Evolutionary conservation across 2,797 vertebrate genomes (phyloP).

Genomic region (Falco novaeseelandiae): DNA sequence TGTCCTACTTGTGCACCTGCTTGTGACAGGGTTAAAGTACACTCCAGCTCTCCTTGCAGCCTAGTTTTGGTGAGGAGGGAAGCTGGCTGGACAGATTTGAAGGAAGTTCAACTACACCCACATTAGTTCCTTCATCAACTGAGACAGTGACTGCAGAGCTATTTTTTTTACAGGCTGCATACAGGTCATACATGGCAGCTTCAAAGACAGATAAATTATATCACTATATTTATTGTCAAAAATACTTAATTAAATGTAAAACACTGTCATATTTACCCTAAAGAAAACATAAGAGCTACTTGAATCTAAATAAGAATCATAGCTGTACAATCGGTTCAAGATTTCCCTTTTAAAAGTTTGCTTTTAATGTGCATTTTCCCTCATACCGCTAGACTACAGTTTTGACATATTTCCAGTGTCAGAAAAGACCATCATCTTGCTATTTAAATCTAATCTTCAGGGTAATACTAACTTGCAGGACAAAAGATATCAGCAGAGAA

Average conservation of each 20-base stretch:
- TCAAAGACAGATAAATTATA: neutral
- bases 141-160: neutral
- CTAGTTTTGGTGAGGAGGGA: fast-evolving
- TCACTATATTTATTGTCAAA: neutral
- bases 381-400: slow-evolving; percentile 27
- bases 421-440: slow-evolving; percentile 13
- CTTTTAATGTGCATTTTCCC: slow-evolving; percentile 17
- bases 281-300: neutral
- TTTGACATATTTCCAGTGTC: slow-evolving; percentile 51
- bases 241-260: slow-evolving; percentile 27
- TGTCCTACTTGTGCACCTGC: neutral
- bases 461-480: neutral
- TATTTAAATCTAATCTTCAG: slow-evolving; percentile 33
- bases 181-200: neutral
- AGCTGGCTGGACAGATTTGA: neutral
- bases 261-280: neutral
- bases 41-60: neutral
- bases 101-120: neutral
- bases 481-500: slow-evolving; percentile 10
- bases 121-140: neutral
- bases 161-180: neutral
- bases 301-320: slow-evolving; percentile 32
- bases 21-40: neutral
- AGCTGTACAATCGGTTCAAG: neutral
- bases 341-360: slow-evolving; percentile 28